phyloP scores from a whole-genome alignment of 2,888 invertebrate genomes.

The Hirtodrosophila alboralis region DNA sequence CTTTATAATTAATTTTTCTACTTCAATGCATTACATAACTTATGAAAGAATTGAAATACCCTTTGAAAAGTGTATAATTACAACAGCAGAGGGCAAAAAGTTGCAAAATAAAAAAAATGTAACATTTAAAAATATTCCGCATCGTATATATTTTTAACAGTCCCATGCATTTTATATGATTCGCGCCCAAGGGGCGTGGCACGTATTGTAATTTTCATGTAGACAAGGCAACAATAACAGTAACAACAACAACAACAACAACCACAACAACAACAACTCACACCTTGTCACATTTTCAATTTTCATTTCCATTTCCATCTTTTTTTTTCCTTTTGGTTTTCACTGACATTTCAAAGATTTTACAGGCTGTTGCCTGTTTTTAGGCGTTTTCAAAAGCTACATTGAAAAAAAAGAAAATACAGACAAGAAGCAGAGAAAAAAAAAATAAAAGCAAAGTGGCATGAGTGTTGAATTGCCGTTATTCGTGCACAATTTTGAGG shows the following conservation, averaged over 20 bases:
- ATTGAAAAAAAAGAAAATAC: too few species aligned
- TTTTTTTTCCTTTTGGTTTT: background rate
- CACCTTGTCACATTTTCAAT: conserved; percentile 77
- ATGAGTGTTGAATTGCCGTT: conserved; percentile 6
- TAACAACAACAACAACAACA: conserved; percentile 20
- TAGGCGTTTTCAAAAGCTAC: conserved; percentile 26
- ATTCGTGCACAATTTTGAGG: conserved; percentile 65
- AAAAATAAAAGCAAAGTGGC: too few species aligned
- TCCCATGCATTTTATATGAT: conserved; percentile 72
- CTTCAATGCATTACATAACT: too few species aligned
- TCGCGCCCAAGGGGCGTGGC: conserved; percentile 42
- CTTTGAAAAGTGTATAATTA: too few species aligned
- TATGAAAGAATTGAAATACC: too few species aligned
- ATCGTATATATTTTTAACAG: conserved; percentile 72
- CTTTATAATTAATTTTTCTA: too few species aligned
- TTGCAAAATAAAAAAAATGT: conserved; percentile 25
- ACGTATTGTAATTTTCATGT: conserved; percentile 70
- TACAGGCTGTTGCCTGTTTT: conserved; percentile 62
- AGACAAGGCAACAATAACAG: conserved; percentile 58
- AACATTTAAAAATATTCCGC: conserved; percentile 64
- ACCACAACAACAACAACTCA: conserved; percentile 44
- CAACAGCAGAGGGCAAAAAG: conserved; percentile 24
- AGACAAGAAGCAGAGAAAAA: too few species aligned
- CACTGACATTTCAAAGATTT: conserved; percentile 52
- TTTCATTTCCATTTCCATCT: conserved; percentile 56